Percentiles rank a stretch among this genome's conserved stretches.
phyloP scores from a whole-genome alignment of 2,888 invertebrate genomes.

The Campoletis raptor region DNA sequence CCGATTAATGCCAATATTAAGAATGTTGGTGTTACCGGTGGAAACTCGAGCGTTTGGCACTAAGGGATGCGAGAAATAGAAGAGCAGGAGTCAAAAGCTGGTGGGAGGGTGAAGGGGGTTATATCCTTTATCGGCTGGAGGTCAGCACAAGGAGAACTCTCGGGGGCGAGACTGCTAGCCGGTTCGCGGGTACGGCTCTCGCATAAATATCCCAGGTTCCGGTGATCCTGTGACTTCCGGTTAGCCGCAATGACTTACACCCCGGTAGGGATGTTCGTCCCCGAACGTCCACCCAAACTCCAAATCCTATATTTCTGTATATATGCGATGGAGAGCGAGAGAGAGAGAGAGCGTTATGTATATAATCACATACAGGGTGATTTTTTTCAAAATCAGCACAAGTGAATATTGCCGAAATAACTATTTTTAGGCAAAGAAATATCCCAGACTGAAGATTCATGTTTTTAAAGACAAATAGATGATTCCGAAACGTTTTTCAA shows the following conservation, averaged over 20 bases:
- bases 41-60: not conserved
- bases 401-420: not conserved
- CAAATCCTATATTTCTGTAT: not conserved
- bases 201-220: conserved; percentile 85
- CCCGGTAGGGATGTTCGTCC: conserved; percentile 72
- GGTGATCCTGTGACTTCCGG: conserved; percentile 85
- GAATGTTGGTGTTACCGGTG: not conserved
- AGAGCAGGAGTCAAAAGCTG: not conserved
- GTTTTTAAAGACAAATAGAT: not conserved
- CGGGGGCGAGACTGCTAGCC: conserved; percentile 60
- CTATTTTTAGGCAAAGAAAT: too few species aligned
- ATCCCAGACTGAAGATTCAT: too few species aligned
- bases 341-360: not conserved
- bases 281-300: conserved; percentile 17
- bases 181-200: conserved; percentile 73
- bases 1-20: not conserved
- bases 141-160: conserved; percentile 48
- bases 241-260: conserved; percentile 85
- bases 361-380: not conserved
- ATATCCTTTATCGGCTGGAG: conserved; percentile 42
- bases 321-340: not conserved
- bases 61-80: conserved; percentile 4
- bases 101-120: not conserved
- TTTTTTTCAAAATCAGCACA: not conserved
- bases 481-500: not conserved